These are phyloP conservation scores for Colossoma macropomum DNA, from an alignment of 2,113 vertebrate genomes.

Conservation along the genomic window DNA sequence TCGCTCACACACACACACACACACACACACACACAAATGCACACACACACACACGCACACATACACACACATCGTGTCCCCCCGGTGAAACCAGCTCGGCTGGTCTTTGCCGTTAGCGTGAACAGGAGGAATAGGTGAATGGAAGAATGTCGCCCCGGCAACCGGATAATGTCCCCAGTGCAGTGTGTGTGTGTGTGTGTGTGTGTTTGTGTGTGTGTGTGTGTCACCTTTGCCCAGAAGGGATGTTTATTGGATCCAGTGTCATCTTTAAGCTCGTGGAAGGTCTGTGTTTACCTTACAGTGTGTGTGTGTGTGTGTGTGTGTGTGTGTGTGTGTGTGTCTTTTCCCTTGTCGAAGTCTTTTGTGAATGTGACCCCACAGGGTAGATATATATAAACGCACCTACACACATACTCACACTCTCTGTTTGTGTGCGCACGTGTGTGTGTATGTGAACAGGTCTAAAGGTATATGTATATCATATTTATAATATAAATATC, in stretches of 20 bases:
- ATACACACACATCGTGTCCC: slow-evolving; percentile 34
- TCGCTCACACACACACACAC: slow-evolving; percentile 32
- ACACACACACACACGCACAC: slow-evolving; percentile 40
- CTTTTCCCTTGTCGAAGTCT: neutral
- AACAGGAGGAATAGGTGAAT: slow-evolving; percentile 30
- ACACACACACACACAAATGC: slow-evolving; percentile 41
- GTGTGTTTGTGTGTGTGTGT: slow-evolving; percentile 10
- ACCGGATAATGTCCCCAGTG: slow-evolving; percentile 38
- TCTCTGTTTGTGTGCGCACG: neutral
- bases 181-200: slow-evolving; percentile 18
- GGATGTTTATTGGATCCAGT: slow-evolving; percentile 1
- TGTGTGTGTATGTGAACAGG: no score
- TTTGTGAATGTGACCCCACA: slow-evolving; percentile 19
- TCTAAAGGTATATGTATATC: no score
- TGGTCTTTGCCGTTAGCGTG: slow-evolving; percentile 31
- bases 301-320: slow-evolving; percentile 15
- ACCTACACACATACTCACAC: slow-evolving; percentile 17
- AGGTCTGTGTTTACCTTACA: slow-evolving; percentile 13
- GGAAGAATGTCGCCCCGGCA: slow-evolving; percentile 45
- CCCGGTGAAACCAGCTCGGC: slow-evolving; percentile 48
- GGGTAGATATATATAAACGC: slow-evolving; percentile 33
- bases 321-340: neutral
- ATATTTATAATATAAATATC: no score
- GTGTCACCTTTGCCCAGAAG: neutral
- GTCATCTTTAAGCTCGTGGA: neutral